phyloP scores from a whole-genome alignment of 2,797 vertebrate genomes.

The Picus viridis region DNA sequence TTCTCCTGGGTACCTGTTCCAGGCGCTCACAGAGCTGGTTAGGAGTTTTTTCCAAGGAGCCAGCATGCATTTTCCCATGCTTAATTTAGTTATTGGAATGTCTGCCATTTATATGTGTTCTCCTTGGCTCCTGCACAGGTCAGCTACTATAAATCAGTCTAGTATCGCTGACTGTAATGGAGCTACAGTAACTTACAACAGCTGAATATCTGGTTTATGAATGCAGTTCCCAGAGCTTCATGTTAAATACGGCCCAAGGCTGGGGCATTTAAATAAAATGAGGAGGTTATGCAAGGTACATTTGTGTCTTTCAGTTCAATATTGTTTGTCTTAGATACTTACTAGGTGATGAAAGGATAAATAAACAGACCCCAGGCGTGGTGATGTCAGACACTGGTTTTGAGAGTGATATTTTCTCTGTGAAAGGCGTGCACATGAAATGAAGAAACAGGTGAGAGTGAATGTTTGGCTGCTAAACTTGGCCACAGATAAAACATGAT shows the following conservation, averaged over 20 bases:
- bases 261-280: conserved; percentile 57
- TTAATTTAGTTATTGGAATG: conserved; percentile 72
- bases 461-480: conserved; percentile 51
- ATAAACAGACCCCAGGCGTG: conserved; percentile 30
- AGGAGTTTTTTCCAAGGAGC: conserved; percentile 62
- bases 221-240: conserved; percentile 56
- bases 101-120: conserved; percentile 65
- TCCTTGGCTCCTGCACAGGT: conserved; percentile 64
- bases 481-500: conserved; percentile 57
- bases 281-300: conserved; percentile 50
- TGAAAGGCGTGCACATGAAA: conserved; percentile 10
- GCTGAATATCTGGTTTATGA: conserved; percentile 63
- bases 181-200: conserved; percentile 67
- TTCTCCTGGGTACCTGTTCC: conserved; percentile 58
- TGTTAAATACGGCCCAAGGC: conserved; percentile 45
- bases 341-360: conserved; percentile 63
- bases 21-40: conserved; percentile 49
- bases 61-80: conserved; percentile 60
- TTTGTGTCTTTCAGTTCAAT: background rate
- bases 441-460: conserved; percentile 40
- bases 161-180: conserved; percentile 41
- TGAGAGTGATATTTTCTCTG: conserved; percentile 24
- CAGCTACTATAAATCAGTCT: conserved; percentile 63
- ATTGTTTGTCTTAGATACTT: conserved; percentile 51
- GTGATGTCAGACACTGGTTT: conserved; percentile 41